phyloP scores from a whole-genome alignment of 2,888 invertebrate genomes.

The Proisotoma minuta region DNA sequence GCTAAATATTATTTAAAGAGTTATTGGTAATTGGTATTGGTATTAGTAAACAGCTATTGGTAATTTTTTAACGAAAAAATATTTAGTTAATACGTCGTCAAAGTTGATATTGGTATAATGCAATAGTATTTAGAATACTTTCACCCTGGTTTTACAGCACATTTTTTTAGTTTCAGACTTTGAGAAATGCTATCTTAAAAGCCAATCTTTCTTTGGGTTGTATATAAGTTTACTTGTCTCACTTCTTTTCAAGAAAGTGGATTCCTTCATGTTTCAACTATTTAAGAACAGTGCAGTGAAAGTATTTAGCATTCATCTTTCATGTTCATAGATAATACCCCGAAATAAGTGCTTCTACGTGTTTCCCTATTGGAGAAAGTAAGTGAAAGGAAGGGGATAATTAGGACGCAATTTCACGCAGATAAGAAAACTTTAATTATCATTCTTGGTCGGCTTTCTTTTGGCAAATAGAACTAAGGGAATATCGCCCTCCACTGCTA shows the following conservation, averaged over 20 bases:
- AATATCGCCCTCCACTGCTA: background rate
- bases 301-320: background rate
- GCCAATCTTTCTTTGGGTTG: background rate
- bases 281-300: background rate
- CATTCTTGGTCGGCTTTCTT: conserved; percentile 10
- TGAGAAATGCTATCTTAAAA: background rate
- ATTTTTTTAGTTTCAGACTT: background rate
- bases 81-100: background rate
- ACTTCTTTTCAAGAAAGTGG: no score
- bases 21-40: no score
- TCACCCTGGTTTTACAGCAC: background rate
- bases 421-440: conserved; percentile 47
- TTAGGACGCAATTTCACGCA: conserved; percentile 46
- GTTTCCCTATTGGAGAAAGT: conserved; percentile 10
- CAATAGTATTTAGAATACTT: background rate
- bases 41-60: no score
- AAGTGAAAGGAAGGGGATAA: conserved; percentile 42
- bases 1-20: no score
- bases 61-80: no score
- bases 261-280: conserved; percentile 1
- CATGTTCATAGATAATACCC: background rate
- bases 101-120: background rate
- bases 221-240: background rate
- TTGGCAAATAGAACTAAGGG: no score
- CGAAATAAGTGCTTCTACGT: background rate